Conservation (phyloP, 2,888 invertebrate genomes). For the Archips crataeganus region DNA sequence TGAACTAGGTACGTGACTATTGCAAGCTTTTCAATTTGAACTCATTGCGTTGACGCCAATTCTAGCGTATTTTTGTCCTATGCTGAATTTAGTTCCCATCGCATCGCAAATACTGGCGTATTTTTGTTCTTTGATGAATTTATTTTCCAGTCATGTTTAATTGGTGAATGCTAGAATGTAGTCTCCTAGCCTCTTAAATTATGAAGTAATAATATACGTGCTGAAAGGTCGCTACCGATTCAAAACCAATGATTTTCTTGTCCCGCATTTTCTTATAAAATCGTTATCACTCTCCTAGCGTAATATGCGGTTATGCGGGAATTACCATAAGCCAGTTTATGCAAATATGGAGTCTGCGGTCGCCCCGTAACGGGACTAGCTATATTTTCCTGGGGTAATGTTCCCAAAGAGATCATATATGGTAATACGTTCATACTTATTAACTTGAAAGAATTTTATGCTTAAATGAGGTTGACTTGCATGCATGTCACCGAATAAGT, state of each 20-base stretch:
- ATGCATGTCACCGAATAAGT: too few relatives aligned
- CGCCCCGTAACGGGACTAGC: constrained; percentile 16
- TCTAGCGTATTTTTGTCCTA: background rate
- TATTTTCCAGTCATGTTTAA: too few relatives aligned
- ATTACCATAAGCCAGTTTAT: constrained; percentile 40
- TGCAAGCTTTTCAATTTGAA: background rate
- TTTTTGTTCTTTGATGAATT: background rate
- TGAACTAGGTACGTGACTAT: background rate
- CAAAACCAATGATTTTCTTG: constrained; percentile 1
- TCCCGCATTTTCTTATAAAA: constrained; percentile 3
- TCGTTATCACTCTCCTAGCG: constrained; percentile 16
- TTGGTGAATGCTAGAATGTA: too few relatives aligned
- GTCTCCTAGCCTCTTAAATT: too few relatives aligned
- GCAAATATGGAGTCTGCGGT: constrained; percentile 31
- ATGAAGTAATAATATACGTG: too few relatives aligned
- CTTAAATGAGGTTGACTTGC: too few relatives aligned
- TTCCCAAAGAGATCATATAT: constrained; percentile 11
- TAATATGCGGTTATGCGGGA: constrained; percentile 11
- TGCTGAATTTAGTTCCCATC: too few relatives aligned
- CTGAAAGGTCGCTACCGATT: background rate
- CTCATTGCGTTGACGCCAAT: background rate
- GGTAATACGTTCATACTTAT: background rate
- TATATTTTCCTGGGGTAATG: constrained; percentile 28
- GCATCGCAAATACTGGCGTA: background rate
- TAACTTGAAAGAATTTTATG: background rate